A percentile compares a stretch with the other conserved stretches of the same genome.
Evolutionary conservation across 2,113 vertebrate genomes (phyloP).

Genomic region (Nibea coibor): DNA sequence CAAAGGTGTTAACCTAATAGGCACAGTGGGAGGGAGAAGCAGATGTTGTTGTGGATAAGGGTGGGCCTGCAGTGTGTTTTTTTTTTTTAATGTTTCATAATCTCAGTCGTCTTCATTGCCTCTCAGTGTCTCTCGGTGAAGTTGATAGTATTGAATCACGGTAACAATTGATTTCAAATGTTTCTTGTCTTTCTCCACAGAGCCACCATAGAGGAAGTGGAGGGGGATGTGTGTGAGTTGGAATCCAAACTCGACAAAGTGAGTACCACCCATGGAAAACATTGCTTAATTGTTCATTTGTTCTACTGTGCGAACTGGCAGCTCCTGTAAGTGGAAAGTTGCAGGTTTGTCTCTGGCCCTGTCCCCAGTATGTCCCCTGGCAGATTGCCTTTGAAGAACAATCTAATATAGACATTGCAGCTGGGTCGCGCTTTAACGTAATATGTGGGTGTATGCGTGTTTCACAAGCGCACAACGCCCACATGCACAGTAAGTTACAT

Average conservation of each 20-base stretch:
- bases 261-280: slow-evolving; percentile 74
- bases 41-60: background rate
- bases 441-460: background rate
- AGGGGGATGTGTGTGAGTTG: slow-evolving; percentile 96
- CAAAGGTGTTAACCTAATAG: background rate
- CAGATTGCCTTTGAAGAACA: background rate
- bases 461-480: background rate
- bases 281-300: slow-evolving; percentile 64
- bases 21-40: background rate
- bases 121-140: background rate
- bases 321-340: slow-evolving; percentile 35
- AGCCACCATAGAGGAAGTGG: slow-evolving; percentile 97
- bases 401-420: background rate
- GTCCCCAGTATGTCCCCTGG: background rate
- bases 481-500: background rate
- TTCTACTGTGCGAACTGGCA: slow-evolving; percentile 28
- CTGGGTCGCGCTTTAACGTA: background rate
- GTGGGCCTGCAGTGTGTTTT: background rate
- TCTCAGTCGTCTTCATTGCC: background rate
- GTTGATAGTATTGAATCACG: slow-evolving; percentile 6
- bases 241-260: slow-evolving; percentile 99
- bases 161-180: slow-evolving; percentile 16
- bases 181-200: slow-evolving; percentile 76
- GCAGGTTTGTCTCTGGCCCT: slow-evolving; percentile 20
- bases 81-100: background rate